phyloP scores from a whole-genome alignment of 2,888 invertebrate genomes.

The Leptopilina syphax region DNA sequence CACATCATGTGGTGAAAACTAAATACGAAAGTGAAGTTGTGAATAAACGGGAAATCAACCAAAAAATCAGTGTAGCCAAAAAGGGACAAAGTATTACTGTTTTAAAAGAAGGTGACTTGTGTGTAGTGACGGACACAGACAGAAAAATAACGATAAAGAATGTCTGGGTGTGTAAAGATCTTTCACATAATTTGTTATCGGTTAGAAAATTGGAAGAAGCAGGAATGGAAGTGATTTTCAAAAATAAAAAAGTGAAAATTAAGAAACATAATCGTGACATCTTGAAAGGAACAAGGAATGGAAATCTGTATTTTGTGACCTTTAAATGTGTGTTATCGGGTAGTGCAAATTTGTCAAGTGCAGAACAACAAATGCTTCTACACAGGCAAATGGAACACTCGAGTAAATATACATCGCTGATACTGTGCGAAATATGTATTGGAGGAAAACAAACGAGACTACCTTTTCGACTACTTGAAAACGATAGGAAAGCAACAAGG shows the following conservation, averaged over 20 bases:
- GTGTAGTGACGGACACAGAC: neutral
- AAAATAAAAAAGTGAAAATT: constrained; percentile 26
- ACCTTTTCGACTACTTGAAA: constrained; percentile 20
- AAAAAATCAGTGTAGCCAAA: constrained; percentile 17
- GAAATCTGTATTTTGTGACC: neutral
- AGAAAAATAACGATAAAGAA: constrained; percentile 15
- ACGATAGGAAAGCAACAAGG: neutral
- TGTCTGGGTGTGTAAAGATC: constrained; percentile 20
- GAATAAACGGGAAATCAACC: neutral
- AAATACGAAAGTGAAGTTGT: neutral
- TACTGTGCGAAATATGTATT: constrained; percentile 17
- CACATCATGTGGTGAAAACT: neutral
- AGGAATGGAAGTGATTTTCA: constrained; percentile 18
- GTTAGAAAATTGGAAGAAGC: constrained; percentile 15
- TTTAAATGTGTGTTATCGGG: neutral
- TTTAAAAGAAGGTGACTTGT: constrained; percentile 18
- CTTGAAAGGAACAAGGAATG: constrained; percentile 19
- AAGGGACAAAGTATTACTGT: constrained; percentile 2
- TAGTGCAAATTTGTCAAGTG: constrained; percentile 1
- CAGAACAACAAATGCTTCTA: constrained; percentile 22
- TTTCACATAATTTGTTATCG: constrained; percentile 9
- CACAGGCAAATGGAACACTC: constrained; percentile 10
- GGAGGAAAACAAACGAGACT: constrained; percentile 14
- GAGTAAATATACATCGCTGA: neutral
- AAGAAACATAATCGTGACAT: constrained; percentile 1